Percentiles rank a stretch among this genome's conserved stretches.
Conservation (phyloP, 2,113 vertebrate genomes). For the Bufo bufo region DNA sequence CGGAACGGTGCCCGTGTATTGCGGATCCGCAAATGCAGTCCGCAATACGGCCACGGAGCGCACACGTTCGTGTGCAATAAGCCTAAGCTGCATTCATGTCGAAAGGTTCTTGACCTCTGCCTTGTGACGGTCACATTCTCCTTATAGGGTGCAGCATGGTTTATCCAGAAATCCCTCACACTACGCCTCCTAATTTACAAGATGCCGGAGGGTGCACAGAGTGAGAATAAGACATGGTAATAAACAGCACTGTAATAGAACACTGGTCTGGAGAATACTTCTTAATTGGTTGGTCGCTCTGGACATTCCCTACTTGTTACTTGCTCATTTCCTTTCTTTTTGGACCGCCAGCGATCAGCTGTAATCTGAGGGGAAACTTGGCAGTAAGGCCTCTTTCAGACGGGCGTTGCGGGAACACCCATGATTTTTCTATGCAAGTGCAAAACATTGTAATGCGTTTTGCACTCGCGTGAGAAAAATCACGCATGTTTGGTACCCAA, state of each 20-base stretch:
- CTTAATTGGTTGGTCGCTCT: neutral
- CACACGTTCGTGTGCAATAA: neutral
- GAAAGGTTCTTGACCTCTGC: neutral
- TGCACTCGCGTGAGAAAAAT: too few relatives aligned
- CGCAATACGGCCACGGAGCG: too few relatives aligned
- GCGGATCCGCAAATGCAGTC: too few relatives aligned
- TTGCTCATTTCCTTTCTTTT: too few relatives aligned
- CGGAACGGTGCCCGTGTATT: too few relatives aligned
- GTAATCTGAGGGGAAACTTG: too few relatives aligned
- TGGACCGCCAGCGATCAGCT: neutral
- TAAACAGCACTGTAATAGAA: neutral
- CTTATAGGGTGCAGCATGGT: neutral
- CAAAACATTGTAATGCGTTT: too few relatives aligned
- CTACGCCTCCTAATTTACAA: neutral
- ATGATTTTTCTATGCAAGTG: too few relatives aligned
- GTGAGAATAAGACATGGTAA: neutral
- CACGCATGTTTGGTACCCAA: too few relatives aligned
- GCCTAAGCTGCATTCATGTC: constrained; percentile 4
- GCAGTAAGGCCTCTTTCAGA: too few relatives aligned
- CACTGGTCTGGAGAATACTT: neutral
- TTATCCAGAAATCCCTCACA: neutral
- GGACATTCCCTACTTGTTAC: too few relatives aligned
- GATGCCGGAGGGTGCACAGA: neutral
- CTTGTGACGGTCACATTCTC: constrained; percentile 38
- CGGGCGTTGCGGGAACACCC: too few relatives aligned